Conservation (phyloP, 2,888 invertebrate species). For the Drosophila birchii region DNA sequence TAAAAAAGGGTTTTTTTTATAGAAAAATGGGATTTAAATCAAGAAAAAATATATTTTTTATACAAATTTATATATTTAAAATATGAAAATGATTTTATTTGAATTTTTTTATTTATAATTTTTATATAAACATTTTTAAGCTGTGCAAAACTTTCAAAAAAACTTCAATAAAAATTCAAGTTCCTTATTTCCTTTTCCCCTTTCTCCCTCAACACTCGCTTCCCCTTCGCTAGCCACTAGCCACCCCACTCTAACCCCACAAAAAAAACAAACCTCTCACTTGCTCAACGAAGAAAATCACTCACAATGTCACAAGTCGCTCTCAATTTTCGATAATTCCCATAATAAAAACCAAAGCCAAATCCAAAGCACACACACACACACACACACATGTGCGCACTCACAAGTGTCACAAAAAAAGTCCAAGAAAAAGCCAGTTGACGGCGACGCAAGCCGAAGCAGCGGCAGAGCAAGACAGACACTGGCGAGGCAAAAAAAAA, state of each 20-base stretch:
- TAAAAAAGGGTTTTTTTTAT: neutral
- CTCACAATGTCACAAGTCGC: conserved; percentile 34
- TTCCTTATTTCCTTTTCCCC: neutral
- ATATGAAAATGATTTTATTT: no score
- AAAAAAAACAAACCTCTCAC: conserved; percentile 37
- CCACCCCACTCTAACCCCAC: neutral
- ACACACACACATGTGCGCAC: conserved; percentile 36
- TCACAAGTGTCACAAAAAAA: conserved; percentile 71
- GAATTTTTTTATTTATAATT: no score
- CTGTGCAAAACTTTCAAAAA: neutral
- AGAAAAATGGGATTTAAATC: neutral
- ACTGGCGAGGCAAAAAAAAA: conserved; percentile 36
- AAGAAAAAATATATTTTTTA: neutral
- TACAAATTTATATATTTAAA: neutral
- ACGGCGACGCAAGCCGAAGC: conserved; percentile 35
- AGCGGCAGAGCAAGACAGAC: conserved; percentile 42
- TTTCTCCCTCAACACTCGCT: neutral
- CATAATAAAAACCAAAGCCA: conserved; percentile 69
- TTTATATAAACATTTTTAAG: neutral
- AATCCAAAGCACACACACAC: conserved; percentile 45
- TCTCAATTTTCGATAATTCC: conserved; percentile 81
- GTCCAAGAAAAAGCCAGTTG: conserved; percentile 27
- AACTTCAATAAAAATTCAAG: neutral
- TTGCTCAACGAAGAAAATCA: conserved; percentile 33
- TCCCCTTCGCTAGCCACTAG: neutral